Base-by-base conservation (phyloP, 2,888 invertebrate genomes). In the Bruchidius siliquastri region DNA sequence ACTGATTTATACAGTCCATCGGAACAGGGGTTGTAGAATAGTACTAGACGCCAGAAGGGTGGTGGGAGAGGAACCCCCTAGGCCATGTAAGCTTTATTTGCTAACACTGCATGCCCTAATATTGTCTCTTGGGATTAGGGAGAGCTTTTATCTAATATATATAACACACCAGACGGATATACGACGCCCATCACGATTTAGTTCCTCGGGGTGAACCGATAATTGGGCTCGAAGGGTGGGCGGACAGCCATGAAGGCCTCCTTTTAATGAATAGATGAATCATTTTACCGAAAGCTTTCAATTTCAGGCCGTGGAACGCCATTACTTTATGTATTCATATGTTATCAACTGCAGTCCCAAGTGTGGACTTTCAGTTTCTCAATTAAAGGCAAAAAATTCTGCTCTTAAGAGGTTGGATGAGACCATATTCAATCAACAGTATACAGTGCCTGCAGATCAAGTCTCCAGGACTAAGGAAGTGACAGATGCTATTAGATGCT, bases 91-190 rank as follows among this genome's bases (percentile, higher is more conserved):
- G 84, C 82, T 83, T 82, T 83, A 83, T 84, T 84, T 83, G 83
- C 80, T 80, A 80, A 80, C 78, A 76, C 78, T 77, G 75, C 80
- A 75, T 79, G 82, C 82, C 83, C 84, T 84, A 84, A 84, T 84
- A 84, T 84, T 84, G 84, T 83, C 84, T 83, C 82, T 72, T 71
- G 83, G 83, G 84, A 83, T 82, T 77, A 79, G 79, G 79, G 79
- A 80, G 78, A 79, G 80, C 79, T 81, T 82, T 81, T 82, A 83
- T 83, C 82, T 83, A 84, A 83, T 83, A 82, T 77, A 81, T 49
- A 49, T 49, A 49, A 49, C 49, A 49, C 49, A 49, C 49, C 49
- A 49, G 49, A 49, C 49, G 49, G 49, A 49, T 49, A 49, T 49
- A 49, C 8, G 49, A 49, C 49, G 49, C 49, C 49, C 49, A 49